Percentiles rank a stretch among this genome's conserved stretches.
phyloP scores from a whole-genome alignment of 2,888 invertebrate species.

The Margaritifera margaritifera region DNA sequence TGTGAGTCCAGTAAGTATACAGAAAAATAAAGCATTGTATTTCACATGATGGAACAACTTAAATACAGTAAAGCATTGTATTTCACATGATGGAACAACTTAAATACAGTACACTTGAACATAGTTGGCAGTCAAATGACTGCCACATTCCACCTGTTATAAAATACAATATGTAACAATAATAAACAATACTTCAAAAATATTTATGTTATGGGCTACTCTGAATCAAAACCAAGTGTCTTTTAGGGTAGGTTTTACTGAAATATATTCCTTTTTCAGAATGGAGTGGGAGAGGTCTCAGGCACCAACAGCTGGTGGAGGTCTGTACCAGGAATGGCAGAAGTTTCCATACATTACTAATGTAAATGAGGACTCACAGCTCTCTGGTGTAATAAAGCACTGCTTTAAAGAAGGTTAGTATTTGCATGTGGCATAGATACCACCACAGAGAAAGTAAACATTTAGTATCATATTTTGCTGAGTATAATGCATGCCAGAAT shows the following conservation, averaged over 20 bases:
- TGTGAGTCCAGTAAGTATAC: too few species aligned
- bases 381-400: slow-evolving; percentile 58
- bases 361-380: slow-evolving; percentile 61
- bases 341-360: slow-evolving; percentile 53
- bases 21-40: too few species aligned
- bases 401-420: slow-evolving; percentile 40
- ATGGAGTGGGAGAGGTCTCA: slow-evolving; percentile 54
- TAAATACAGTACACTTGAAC: too few species aligned
- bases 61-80: too few species aligned
- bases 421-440: not conserved
- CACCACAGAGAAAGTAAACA: not conserved
- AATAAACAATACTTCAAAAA: not conserved
- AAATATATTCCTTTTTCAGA: slow-evolving; percentile 17
- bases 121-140: too few species aligned
- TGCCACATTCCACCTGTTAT: not conserved
- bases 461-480: not conserved
- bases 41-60: too few species aligned
- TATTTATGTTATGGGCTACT: not conserved
- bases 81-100: too few species aligned
- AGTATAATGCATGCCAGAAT: too few species aligned
- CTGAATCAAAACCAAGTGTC: not conserved
- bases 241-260: not conserved
- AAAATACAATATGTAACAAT: not conserved
- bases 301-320: slow-evolving; percentile 10
- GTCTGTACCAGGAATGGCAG: slow-evolving; percentile 30